A percentile compares a stretch with the other conserved stretches of the same genome.
Conservation (phyloP, 2,797 vertebrate genomes). For the Heterohyrax brucei region DNA sequence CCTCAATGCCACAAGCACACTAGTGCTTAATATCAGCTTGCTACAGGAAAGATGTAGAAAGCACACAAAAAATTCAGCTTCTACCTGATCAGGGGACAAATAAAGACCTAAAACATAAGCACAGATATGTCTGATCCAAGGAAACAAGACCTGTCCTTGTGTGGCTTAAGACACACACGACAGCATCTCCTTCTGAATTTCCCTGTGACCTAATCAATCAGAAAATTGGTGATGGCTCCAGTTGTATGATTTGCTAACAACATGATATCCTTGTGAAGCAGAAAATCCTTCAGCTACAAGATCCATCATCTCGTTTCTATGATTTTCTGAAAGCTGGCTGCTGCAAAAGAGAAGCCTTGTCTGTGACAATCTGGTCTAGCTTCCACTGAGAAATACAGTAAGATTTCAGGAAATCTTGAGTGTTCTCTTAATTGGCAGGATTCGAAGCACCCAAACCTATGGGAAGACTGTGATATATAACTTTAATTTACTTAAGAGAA, state of each 20-base stretch:
- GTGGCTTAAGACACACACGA: conserved; percentile 65
- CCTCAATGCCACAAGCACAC: conserved; percentile 79
- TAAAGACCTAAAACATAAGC: conserved; percentile 83
- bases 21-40: conserved; percentile 84
- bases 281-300: conserved; percentile 66
- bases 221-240: conserved; percentile 57
- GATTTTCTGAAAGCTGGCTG: conserved; percentile 38
- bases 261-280: conserved; percentile 71
- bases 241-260: conserved; percentile 73
- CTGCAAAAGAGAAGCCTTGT: conserved; percentile 54
- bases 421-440: conserved; percentile 71
- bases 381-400: conserved; percentile 57
- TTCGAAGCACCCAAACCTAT: conserved; percentile 70
- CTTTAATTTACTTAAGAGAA: conserved; percentile 89
- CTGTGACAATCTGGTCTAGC: conserved; percentile 64
- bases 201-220: not conserved
- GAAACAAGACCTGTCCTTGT: conserved; percentile 70
- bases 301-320: not conserved
- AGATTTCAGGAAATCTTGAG: conserved; percentile 69
- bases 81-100: conserved; percentile 86
- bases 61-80: conserved; percentile 87
- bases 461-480: conserved; percentile 79
- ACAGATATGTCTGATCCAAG: conserved; percentile 71
- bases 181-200: not conserved
- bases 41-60: conserved; percentile 85